Evolutionary conservation across 2,797 vertebrate species (phyloP), one percentile per base, ranked within the genome.

Genomic region (Thamnophis elegans): DNA sequence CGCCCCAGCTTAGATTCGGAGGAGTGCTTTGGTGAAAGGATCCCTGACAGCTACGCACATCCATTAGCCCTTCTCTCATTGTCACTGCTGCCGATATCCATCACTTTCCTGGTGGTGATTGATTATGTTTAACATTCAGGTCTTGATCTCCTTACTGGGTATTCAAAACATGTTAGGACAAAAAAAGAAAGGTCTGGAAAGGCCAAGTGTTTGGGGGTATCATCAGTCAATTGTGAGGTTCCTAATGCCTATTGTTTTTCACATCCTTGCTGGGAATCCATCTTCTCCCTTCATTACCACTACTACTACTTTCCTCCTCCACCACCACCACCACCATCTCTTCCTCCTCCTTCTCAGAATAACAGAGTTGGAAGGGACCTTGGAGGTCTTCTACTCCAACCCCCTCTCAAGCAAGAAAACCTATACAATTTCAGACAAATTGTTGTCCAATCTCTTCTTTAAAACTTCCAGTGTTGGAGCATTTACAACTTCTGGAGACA

Each of bases 11-110:
- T 90, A 89, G 28, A 28, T 94, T 89, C 93, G 89, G 42, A 91
- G 82, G 28, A 14, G 25, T 16, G 42, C 16, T 16, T 0, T 0
- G 55, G 65, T 92, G 93, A 89, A 94, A 86, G 51, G 73, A 53
- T 90, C 65, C 90, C 73, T 0, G 20, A 90, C 95, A 92, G 92
- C 95, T 93, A 95, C 92, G 92, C 93, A 93, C 6, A 0, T 62
- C 51, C 89, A 94, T 93, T 90, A 93, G 90, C n/a, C 59, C 0
- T 14, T 4, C 8, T 51, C 18, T 59, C 88, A 91, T 82, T 85
- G 85, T 56, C 20, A 53, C 51, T 55, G 26, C 51, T 62, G 90
- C 68, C 56, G 26, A 62, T 88, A 51, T 6, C 25, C 85, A 51
- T 90, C 85, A 54, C 28, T 92, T 62, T 55, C n/a, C 6, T 32